These are phyloP conservation scores for Idaea aversata DNA, from an alignment of 2,888 invertebrate genomes.

Conservation along the genomic window DNA sequence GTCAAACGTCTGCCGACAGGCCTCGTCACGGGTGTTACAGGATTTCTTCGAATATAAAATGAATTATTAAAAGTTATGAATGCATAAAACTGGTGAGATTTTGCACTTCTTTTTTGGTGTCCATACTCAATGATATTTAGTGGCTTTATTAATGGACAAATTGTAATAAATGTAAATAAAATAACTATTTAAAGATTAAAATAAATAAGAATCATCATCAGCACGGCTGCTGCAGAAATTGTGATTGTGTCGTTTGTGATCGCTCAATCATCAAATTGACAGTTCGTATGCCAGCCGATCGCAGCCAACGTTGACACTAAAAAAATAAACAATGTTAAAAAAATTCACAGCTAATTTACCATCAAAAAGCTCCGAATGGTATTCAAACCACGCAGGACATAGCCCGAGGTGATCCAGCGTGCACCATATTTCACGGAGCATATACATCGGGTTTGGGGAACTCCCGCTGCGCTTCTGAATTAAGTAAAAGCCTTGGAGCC, in stretches of 20 bases:
- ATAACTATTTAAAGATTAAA: not conserved
- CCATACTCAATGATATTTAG: constrained; percentile 10
- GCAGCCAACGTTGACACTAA: not conserved
- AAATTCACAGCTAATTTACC: constrained; percentile 43
- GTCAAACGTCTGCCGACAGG: constrained; percentile 61
- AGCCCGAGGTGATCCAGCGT: constrained; percentile 61
- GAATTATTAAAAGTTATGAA: constrained; percentile 39
- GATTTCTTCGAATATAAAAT: constrained; percentile 36
- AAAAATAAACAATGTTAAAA: constrained; percentile 14
- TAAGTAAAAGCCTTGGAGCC: constrained; percentile 86
- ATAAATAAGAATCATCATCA: too few relatives aligned
- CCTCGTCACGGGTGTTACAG: constrained; percentile 44
- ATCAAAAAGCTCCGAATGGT: constrained; percentile 39
- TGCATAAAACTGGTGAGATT: constrained; percentile 31
- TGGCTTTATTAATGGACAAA: constrained; percentile 17
- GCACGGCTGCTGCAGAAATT: not conserved
- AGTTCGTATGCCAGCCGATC: not conserved
- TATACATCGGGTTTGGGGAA: constrained; percentile 71
- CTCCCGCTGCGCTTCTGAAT: constrained; percentile 87
- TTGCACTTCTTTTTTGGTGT: constrained; percentile 28
- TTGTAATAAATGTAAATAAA: not conserved
- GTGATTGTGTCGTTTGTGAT: not conserved
- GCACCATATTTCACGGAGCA: constrained; percentile 77
- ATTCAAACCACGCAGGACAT: constrained; percentile 68
- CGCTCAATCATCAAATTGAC: not conserved